These are phyloP conservation scores for Nothoprocta perdicaria DNA, from an alignment of 2,113 vertebrate species.

Conservation along the genomic window DNA sequence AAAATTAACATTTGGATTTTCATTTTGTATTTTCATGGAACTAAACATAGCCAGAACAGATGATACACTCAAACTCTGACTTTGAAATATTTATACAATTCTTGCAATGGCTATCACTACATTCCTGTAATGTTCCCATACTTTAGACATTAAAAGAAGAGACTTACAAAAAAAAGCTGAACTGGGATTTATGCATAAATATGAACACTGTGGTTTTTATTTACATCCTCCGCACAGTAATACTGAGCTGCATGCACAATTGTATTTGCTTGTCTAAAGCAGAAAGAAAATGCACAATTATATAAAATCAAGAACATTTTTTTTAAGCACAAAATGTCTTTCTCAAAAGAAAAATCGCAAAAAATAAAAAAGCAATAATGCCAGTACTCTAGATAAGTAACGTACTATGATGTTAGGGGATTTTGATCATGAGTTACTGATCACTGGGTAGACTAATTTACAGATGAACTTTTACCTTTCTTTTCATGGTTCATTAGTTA, in stretches of 20 bases:
- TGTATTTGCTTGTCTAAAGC: not conserved
- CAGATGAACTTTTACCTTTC: not conserved
- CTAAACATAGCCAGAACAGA: not conserved
- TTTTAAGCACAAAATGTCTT: not conserved
- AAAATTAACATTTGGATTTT: not conserved
- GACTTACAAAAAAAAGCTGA: not conserved
- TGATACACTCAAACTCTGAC: not conserved
- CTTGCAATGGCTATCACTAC: not conserved
- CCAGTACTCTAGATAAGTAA: not conserved
- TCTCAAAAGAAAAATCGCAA: not conserved
- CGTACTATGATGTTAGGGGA: accelerated
- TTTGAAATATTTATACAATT: not conserved
- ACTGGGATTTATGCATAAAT: not conserved
- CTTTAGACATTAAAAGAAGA: accelerated
- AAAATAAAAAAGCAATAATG: accelerated
- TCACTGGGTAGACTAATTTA: not conserved
- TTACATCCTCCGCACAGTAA: not conserved
- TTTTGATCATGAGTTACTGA: not conserved
- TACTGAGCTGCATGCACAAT: not conserved
- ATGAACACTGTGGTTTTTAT: accelerated
- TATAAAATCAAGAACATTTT: not conserved
- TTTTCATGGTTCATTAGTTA: not conserved
- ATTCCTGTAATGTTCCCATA: not conserved
- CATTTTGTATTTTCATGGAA: not conserved
- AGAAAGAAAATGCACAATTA: not conserved